A percentile compares a stretch with the other conserved stretches of the same genome.
Conservation (phyloP, 2,797 vertebrate species). For the Lagodon rhomboides region DNA sequence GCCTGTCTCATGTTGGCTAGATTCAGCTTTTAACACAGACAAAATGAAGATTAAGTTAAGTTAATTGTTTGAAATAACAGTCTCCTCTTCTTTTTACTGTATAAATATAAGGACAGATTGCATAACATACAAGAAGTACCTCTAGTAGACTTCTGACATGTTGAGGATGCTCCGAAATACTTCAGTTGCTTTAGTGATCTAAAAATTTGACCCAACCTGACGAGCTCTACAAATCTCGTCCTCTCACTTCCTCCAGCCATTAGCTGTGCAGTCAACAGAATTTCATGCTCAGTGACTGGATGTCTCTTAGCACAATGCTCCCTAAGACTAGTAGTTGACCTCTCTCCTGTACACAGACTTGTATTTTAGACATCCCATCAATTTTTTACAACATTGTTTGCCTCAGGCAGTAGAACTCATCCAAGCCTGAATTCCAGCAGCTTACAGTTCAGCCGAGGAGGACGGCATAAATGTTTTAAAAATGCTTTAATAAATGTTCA, state of each 20-base stretch:
- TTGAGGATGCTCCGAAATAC: neutral
- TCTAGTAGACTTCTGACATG: neutral
- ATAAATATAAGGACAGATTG: neutral
- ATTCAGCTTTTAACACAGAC: no score
- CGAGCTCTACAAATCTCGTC: neutral
- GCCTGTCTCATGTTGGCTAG: no score
- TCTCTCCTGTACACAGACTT: slow-evolving; percentile 11
- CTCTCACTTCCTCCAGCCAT: neutral
- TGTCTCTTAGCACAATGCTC: slow-evolving; percentile 17
- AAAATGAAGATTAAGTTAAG: no score
- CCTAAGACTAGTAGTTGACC: slow-evolving; percentile 16
- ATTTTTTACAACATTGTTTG: slow-evolving; percentile 51
- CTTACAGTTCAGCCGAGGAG: neutral
- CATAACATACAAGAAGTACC: neutral
- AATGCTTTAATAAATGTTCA: no score
- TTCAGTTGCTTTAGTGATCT: neutral
- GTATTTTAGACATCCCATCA: slow-evolving; percentile 41
- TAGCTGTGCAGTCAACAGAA: neutral
- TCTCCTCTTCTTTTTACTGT: no score
- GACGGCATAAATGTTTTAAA: no score
- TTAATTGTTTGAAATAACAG: no score
- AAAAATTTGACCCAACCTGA: neutral
- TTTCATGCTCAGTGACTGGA: neutral
- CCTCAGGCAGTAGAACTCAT: slow-evolving; percentile 33
- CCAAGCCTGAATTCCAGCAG: slow-evolving; percentile 32